phyloP scores from a whole-genome alignment of 2,888 invertebrate species.

The Cyclophora albipunctata region DNA sequence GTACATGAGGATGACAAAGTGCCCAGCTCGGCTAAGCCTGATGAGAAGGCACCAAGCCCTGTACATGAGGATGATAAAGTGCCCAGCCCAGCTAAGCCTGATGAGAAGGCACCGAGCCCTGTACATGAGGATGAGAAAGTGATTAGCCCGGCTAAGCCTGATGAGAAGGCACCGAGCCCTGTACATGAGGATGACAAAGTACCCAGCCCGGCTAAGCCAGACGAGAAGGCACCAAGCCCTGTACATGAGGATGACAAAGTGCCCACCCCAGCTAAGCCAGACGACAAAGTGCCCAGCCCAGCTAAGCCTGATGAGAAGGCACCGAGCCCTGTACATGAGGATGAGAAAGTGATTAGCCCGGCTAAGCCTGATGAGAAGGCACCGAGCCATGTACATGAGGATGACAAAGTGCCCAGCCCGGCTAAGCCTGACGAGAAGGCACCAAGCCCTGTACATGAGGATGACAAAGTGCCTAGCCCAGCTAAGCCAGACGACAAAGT shows the following conservation, averaged over 20 bases:
- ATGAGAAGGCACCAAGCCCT: conserved; percentile 6
- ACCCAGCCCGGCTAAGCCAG: conserved; percentile 6
- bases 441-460: background rate
- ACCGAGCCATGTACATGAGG: background rate
- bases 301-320: conserved; percentile 1
- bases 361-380: conserved; percentile 1
- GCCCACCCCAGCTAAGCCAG: conserved; percentile 1
- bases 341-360: conserved; percentile 9
- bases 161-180: conserved; percentile 6
- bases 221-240: conserved; percentile 4
- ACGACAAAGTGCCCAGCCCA: conserved; percentile 3
- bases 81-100: background rate
- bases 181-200: background rate
- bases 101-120: conserved; percentile 10
- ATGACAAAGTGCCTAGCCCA: conserved; percentile 2
- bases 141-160: background rate
- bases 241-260: conserved; percentile 7
- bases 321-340: conserved; percentile 2
- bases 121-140: conserved; percentile 7
- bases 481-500: conserved; percentile 7
- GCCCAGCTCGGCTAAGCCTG: background rate
- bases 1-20: background rate
- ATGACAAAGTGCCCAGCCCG: conserved; percentile 12
- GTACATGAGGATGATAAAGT: background rate
- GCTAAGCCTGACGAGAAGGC: conserved; percentile 11